Evolutionary conservation across 2,113 vertebrate genomes (phyloP), one percentile per base, ranked within the genome.

Genomic region (Rhinogobius similis): DNA sequence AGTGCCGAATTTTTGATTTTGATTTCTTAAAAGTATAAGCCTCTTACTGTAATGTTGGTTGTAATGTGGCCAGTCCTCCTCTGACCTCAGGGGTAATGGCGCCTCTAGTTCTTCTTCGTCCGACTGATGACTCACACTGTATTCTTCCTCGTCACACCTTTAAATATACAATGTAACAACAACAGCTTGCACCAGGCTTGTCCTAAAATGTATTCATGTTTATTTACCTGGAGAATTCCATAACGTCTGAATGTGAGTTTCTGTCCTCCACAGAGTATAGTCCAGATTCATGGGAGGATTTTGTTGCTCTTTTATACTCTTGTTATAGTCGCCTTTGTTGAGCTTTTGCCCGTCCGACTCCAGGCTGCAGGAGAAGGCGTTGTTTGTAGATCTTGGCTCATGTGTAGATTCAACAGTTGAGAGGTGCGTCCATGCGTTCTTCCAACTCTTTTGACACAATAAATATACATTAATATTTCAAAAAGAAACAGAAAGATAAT

Each of bases 21-120:
- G n/a, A n/a, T n/a, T n/a, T n/a, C n/a, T n/a, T n/a, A n/a, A 36
- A 36, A 36, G 5, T 36, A 8, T 7, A 41, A 2, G 24, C 29
- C 43, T 24, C 79, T 86, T 78, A 90, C 89, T 53, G 1, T 71
- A 55, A 55, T 43, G 65, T 43, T 68, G 29, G n/a, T 55, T 26
- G 23, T 24, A 26, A 68, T 23, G 52, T 23, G 20, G 46, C 78
- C 67, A 77, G 24, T 82, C 86, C 10, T 85, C 68, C 6, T 86
- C 86, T 23, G 81, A 81, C 71, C 70, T 90, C 32, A 92, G 72
- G 0, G 86, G 87, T 36, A 90, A 67, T 8, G 89, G 85, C 24
- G 44, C 46, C 24, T 92, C 91, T 0, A 88, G 77, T 20, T 76
- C 73, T 20, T 75, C 84, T 27, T 68, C 63, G 21, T 88, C 73